phyloP scores from a whole-genome alignment of 2,888 invertebrate genomes.

The Acleris holmiana region DNA sequence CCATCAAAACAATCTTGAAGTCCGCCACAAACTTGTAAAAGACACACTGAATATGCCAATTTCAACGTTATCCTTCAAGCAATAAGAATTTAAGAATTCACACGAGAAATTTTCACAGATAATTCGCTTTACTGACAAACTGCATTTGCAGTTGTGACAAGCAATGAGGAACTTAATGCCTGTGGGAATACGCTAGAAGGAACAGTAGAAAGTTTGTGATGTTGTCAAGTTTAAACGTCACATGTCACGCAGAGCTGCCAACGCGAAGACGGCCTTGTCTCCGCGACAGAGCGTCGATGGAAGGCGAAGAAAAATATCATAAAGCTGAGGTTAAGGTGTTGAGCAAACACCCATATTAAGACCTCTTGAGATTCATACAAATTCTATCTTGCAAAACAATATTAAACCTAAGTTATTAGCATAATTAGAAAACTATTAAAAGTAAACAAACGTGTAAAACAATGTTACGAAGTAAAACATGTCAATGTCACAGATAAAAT shows the following conservation, averaged over 20 bases:
- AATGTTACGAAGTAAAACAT: neutral
- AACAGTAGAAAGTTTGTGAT: slow-evolving; percentile 44
- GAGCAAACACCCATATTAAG: slow-evolving; percentile 35
- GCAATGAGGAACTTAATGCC: slow-evolving; percentile 47
- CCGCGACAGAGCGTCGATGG: slow-evolving; percentile 45
- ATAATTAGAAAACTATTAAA: neutral
- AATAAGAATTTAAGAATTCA: slow-evolving; percentile 47
- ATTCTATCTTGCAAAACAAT: too few relatives aligned
- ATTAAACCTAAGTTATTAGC: too few relatives aligned
- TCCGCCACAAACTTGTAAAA: slow-evolving; percentile 48
- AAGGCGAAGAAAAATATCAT: slow-evolving; percentile 38
- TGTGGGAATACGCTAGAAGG: slow-evolving; percentile 35
- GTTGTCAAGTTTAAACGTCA: slow-evolving; percentile 70
- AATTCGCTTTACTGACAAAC: slow-evolving; percentile 52
- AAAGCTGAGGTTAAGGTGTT: slow-evolving; percentile 39
- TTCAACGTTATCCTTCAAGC: slow-evolving; percentile 50
- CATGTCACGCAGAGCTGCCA: slow-evolving; percentile 65
- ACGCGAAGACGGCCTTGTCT: slow-evolving; percentile 63
- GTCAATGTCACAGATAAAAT: slow-evolving; percentile 5
- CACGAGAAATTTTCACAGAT: slow-evolving; percentile 52
- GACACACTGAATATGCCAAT: slow-evolving; percentile 45
- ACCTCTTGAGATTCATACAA: neutral
- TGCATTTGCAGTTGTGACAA: slow-evolving; percentile 41
- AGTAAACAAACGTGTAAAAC: neutral
- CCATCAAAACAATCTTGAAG: slow-evolving; percentile 77